Percentiles rank a stretch among this genome's conserved stretches.
phyloP scores from a whole-genome alignment of 2,797 vertebrate genomes.

The Malacoctenus gilli region DNA sequence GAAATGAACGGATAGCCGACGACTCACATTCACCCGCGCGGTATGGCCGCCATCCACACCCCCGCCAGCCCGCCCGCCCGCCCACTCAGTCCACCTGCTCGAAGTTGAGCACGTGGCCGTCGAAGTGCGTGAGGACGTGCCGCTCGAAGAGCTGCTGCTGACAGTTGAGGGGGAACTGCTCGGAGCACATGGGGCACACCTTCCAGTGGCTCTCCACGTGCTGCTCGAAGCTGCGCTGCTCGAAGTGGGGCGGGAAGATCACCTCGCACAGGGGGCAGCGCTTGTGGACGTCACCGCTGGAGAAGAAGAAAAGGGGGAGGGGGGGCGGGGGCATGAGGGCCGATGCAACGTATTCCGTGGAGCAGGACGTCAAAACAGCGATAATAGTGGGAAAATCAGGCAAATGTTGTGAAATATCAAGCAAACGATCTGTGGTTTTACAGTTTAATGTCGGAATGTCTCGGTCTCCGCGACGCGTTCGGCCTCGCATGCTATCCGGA shows the following conservation, averaged over 20 bases:
- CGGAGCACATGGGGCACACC: constrained; percentile 94
- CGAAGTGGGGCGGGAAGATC: constrained; percentile 96
- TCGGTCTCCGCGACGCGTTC: too few species aligned
- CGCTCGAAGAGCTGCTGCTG: constrained; percentile 93
- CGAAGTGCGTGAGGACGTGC: constrained; percentile 96
- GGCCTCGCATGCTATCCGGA: too few species aligned
- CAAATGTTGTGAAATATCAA: too few species aligned
- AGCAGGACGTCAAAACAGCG: too few species aligned
- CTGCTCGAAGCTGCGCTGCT: constrained; percentile 95
- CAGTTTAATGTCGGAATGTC: too few species aligned
- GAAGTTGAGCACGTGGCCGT: constrained; percentile 93
- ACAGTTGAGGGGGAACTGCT: constrained; percentile 96
- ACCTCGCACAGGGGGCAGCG: constrained; percentile 94
- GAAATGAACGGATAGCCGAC: constrained; percentile 39
- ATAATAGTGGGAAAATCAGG: too few species aligned
- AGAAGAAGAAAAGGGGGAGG: neutral
- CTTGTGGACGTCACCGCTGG: constrained; percentile 90
- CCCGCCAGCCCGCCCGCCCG: neutral
- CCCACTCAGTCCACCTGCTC: constrained; percentile 82
- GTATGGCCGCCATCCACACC: too few species aligned
- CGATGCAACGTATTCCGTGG: too few species aligned
- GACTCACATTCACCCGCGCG: constrained; percentile 23
- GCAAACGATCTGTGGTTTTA: too few species aligned
- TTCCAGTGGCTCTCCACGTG: constrained; percentile 99
- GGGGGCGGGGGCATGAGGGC: too few species aligned